Base-by-base conservation (phyloP, 2,888 invertebrate species). In the Yponomeuta plumbellus region DNA sequence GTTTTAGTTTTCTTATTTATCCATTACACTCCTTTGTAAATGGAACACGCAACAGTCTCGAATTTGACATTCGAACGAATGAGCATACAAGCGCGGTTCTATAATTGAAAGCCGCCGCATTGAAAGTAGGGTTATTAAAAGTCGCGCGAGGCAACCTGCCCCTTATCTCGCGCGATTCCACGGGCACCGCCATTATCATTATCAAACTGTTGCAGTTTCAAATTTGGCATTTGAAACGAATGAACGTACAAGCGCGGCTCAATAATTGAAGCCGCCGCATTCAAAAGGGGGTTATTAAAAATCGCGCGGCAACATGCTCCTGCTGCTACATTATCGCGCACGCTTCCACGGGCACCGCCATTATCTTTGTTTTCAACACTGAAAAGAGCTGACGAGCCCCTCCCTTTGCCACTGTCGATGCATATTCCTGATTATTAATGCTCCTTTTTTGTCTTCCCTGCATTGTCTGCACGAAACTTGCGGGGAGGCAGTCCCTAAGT, bases 341-440 rank as follows among this genome's bases (percentile, higher is more conserved):
- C 52, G 13, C 64, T 64, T n/a, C 34, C 40, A 40, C 26, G 26
- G 59, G 40, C 39, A 34, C 80, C 11, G 74, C 78, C 79, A 83
- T 85, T 83, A 83, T 81, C 81, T 80, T 76, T 75, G 77, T 75
- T 79, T 76, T 78, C 76, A 61, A 39, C 73, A 72, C 72, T 80
- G 78, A 80, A 84, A 85, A 80, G 78, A 80, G 74, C 73, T 75
- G 75, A 76, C 75, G 74, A 75, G 74, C 74, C 74, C 75, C 78
- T 79, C 84, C 80, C 78, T 78, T 75, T 78, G 80, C 76, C 17
- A 52, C 44, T 79, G 78, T 81, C 88, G 86, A 88, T 89, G 86
- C 89, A 87, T 88, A 89, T 88, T 87, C 83, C 80, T 85, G 86
- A 88, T 88, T 89, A 89, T 89, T 88, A 90, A 89, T 88, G 88